Percentiles rank a stretch among this genome's conserved stretches.
Conservation (phyloP, 2,888 invertebrate genomes). For the Synanthedon tipuliformis region DNA sequence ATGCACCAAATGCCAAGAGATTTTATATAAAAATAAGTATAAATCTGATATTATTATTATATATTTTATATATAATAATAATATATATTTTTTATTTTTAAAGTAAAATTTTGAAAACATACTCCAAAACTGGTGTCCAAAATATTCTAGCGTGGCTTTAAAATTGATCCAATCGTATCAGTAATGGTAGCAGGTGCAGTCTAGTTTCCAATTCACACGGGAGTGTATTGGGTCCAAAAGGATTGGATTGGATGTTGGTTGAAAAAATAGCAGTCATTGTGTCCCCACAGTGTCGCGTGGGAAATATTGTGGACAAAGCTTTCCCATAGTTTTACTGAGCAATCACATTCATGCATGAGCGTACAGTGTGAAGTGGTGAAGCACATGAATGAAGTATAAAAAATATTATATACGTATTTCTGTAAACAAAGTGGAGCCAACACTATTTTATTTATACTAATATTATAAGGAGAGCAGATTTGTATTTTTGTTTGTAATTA, state of each 20-base stretch:
- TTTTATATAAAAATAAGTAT: too few species aligned
- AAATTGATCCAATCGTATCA: constrained; percentile 33
- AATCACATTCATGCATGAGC: constrained; percentile 1
- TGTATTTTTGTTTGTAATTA: too few species aligned
- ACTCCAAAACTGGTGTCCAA: not conserved
- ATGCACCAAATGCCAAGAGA: too few species aligned
- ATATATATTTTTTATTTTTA: not conserved
- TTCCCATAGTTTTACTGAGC: constrained; percentile 5
- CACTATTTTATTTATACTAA: too few species aligned
- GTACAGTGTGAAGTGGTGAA: not conserved
- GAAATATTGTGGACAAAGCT: constrained; percentile 12
- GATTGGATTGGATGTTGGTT: constrained; percentile 35
- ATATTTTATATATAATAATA: too few species aligned
- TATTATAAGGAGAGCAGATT: too few species aligned
- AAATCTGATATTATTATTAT: too few species aligned
- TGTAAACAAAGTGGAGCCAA: too few species aligned
- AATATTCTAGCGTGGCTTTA: constrained; percentile 17
- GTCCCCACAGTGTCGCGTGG: constrained; percentile 11
- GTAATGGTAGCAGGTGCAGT: constrained; percentile 31
- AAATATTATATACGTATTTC: too few species aligned
- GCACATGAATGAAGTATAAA: not conserved
- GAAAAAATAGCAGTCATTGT: constrained; percentile 31
- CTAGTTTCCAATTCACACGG: constrained; percentile 33
- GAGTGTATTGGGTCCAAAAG: constrained; percentile 20
- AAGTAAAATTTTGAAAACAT: not conserved